phyloP scores from a whole-genome alignment of 2,888 invertebrate genomes.

The Cancer borealis region DNA sequence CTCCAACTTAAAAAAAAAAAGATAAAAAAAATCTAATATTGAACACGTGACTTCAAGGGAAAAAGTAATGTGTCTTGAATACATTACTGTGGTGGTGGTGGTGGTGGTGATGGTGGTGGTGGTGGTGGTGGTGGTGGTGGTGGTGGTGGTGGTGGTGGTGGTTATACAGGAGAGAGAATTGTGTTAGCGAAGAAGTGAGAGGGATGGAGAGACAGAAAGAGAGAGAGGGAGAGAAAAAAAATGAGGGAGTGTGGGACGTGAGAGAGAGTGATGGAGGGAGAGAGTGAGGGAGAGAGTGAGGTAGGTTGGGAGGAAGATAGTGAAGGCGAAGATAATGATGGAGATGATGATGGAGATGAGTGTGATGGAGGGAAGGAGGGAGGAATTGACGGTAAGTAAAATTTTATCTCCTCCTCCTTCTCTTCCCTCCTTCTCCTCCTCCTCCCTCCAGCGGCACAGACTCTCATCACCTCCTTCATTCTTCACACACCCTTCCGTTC shows the following conservation, averaged over 20 bases:
- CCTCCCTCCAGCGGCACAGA: neutral
- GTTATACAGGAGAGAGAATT: neutral
- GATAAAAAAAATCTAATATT: neutral
- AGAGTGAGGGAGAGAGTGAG: neutral
- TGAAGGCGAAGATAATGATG: neutral
- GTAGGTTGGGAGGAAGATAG: neutral
- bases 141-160: neutral
- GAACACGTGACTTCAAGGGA: neutral
- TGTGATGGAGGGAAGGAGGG: neutral
- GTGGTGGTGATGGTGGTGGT: too few relatives aligned
- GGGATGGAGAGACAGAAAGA: neutral
- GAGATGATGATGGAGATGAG: neutral
- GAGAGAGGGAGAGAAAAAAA: neutral
- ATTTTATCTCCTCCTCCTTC: neutral
- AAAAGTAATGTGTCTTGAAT: neutral
- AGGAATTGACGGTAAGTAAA: neutral
- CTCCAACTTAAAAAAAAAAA: neutral
- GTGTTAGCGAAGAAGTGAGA: neutral
- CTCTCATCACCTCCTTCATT: neutral
- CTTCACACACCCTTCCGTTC: slow-evolving; percentile 34
- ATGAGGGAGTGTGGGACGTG: neutral
- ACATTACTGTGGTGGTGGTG: too few relatives aligned
- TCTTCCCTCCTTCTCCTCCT: slow-evolving; percentile 2
- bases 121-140: neutral
- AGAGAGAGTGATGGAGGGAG: neutral